Conservation (phyloP, 2,797 vertebrate genomes). For the Zenarchopterus dispar region DNA sequence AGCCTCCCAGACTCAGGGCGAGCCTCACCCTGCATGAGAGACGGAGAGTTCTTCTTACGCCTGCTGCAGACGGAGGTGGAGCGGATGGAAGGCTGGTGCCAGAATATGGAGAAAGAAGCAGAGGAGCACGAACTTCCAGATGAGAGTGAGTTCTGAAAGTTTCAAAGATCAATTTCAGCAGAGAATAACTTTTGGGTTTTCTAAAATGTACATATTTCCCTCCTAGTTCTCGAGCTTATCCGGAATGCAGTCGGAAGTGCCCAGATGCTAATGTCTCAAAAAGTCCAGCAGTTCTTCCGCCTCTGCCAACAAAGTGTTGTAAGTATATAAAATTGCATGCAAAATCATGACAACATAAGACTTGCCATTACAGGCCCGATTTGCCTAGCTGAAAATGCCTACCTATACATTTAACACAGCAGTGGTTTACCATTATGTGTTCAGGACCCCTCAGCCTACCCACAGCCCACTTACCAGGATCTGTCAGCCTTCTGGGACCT, state of each 20-base stretch:
- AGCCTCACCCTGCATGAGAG: constrained; percentile 93
- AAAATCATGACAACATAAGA: constrained; percentile 22
- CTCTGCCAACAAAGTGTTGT: constrained; percentile 99
- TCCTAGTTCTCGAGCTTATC: constrained; percentile 93
- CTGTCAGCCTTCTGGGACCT: constrained; percentile 98
- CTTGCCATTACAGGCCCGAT: background rate
- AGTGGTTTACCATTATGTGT: background rate
- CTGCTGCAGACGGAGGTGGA: constrained; percentile 96
- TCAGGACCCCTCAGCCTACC: constrained; percentile 89
- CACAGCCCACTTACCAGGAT: constrained; percentile 97
- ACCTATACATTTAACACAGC: too few species aligned
- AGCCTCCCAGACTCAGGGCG: constrained; percentile 95
- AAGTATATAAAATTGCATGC: constrained; percentile 67
- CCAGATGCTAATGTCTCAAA: constrained; percentile 98
- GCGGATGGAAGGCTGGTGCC: constrained; percentile 98
- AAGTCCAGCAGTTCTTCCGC: constrained; percentile 98
- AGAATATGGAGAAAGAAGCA: constrained; percentile 96
- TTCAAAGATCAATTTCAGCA: background rate
- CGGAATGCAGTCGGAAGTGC: constrained; percentile 95
- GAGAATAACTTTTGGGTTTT: constrained; percentile 12
- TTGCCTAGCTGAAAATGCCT: too few species aligned
- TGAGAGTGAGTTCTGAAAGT: constrained; percentile 81
- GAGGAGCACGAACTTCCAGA: constrained; percentile 96
- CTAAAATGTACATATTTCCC: constrained; percentile 30
- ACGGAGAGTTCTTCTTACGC: constrained; percentile 96